phyloP scores from a whole-genome alignment of 2,888 invertebrate genomes.

The Synergus umbraculus region DNA sequence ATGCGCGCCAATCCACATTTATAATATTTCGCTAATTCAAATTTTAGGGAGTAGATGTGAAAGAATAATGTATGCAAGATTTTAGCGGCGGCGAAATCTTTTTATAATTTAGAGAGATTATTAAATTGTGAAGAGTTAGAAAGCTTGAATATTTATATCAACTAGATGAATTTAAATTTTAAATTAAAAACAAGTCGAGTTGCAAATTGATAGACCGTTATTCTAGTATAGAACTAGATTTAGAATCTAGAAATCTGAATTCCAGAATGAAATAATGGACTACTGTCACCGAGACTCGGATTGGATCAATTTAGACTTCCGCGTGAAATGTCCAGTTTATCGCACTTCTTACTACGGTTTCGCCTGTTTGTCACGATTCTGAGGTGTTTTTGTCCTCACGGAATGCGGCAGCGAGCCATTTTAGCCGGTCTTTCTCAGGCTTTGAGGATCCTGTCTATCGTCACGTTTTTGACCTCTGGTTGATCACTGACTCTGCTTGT shows the following conservation, averaged over 20 bases:
- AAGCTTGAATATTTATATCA: not conserved
- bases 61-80: too few species aligned
- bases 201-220: not conserved
- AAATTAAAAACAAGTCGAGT: not conserved
- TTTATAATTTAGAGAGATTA: too few species aligned
- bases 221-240: not conserved
- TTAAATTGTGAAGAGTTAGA: too few species aligned
- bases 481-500: not conserved
- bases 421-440: conserved; percentile 27
- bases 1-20: too few species aligned
- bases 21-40: too few species aligned
- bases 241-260: not conserved
- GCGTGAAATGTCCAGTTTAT: not conserved
- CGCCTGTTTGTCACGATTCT: conserved; percentile 6
- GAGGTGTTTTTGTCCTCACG: not conserved
- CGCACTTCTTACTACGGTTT: not conserved
- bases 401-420: conserved; percentile 6
- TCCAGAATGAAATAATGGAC: not conserved
- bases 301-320: not conserved
- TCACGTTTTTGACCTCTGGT: conserved; percentile 32
- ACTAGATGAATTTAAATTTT: not conserved
- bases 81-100: too few species aligned
- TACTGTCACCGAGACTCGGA: not conserved
- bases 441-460: not conserved
- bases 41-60: too few species aligned